Evolutionary conservation across 2,888 invertebrate genomes (phyloP).

Genomic region (Pedicia rivosa): DNA sequence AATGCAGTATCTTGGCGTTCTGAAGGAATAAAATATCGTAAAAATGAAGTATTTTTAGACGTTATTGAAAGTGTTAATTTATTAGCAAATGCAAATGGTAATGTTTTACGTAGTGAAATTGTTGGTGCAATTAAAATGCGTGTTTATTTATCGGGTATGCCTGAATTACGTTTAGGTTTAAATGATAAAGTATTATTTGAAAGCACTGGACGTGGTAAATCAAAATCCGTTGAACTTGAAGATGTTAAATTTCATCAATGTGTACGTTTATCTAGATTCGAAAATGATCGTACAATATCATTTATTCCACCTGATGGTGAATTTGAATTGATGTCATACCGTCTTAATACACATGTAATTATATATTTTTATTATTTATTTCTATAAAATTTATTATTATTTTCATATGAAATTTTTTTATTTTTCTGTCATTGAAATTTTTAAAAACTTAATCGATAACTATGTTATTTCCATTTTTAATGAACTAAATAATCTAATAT

Average conservation of each 20-base stretch:
- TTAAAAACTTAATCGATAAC: no score
- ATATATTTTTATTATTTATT: no score
- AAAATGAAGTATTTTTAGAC: constrained; percentile 98
- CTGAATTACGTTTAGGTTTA: constrained; percentile 85
- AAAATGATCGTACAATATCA: constrained; percentile 95
- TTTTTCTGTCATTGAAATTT: constrained; percentile 32
- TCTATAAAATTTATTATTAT: not conserved
- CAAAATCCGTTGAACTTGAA: constrained; percentile 94
- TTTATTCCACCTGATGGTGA: constrained; percentile 99
- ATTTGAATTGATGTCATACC: constrained; percentile 97
- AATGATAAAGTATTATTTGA: constrained; percentile 98
- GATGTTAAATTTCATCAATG: constrained; percentile 99
- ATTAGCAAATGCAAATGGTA: constrained; percentile 89
- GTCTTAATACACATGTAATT: constrained; percentile 90
- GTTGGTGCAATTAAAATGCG: constrained; percentile 98
- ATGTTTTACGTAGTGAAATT: constrained; percentile 92
- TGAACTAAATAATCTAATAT: no score
- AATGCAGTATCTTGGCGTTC: constrained; percentile 99
- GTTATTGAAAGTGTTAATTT: constrained; percentile 97
- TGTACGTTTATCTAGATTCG: constrained; percentile 88
- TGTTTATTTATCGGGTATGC: constrained; percentile 96
- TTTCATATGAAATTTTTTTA: constrained; percentile 13
- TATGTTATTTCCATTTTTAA: no score
- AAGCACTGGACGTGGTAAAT: constrained; percentile 92
- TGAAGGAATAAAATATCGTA: constrained; percentile 95